Conservation (phyloP, 2,113 vertebrate species). For the Pyrgilauda ruficollis region DNA sequence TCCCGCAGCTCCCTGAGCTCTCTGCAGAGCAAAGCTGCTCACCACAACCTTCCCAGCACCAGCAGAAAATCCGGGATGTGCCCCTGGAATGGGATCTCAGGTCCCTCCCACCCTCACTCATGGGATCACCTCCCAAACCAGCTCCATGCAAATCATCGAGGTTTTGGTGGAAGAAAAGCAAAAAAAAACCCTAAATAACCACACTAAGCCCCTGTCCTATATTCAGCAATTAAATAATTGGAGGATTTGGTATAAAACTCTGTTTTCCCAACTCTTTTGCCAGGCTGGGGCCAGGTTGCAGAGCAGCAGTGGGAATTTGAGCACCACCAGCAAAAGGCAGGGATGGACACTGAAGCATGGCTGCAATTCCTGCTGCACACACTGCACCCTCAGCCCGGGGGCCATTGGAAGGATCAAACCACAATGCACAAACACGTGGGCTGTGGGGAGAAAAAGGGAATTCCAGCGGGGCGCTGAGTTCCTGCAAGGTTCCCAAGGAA, state of each 20-base stretch:
- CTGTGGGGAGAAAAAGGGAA: neutral
- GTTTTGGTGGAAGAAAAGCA: neutral
- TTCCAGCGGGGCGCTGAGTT: neutral
- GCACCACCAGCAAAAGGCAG: neutral
- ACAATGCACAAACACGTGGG: neutral
- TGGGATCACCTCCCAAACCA: neutral
- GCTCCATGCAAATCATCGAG: neutral
- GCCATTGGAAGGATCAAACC: neutral
- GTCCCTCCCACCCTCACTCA: neutral
- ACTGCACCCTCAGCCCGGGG: neutral
- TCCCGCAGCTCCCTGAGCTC: neutral
- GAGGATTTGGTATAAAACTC: neutral
- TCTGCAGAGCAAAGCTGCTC: neutral
- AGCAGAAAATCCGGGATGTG: neutral
- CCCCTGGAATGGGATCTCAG: neutral
- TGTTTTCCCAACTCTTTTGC: neutral
- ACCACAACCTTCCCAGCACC: neutral
- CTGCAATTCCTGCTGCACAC: neutral
- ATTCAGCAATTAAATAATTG: neutral
- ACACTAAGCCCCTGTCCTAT: neutral
- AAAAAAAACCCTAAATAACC: neutral
- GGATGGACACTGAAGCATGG: neutral
- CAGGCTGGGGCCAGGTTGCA: neutral
- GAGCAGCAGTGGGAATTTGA: rapidly evolving
- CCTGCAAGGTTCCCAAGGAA: neutral